phyloP scores from a whole-genome alignment of 2,797 vertebrate species.

The Sus cebifrons region DNA sequence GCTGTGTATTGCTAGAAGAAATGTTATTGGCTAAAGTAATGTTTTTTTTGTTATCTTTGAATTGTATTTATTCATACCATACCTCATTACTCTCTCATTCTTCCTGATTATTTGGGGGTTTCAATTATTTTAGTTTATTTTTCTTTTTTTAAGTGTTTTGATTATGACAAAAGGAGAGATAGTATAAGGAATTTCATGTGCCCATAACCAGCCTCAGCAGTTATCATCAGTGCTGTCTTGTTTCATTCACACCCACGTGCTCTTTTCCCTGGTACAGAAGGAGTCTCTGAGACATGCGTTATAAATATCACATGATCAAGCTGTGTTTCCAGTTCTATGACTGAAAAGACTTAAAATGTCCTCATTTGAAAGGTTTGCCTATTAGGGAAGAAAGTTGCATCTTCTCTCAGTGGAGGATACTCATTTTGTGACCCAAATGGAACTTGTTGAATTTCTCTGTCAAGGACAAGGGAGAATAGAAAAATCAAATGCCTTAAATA shows the following conservation, averaged over 20 bases:
- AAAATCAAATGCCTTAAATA: conserved; percentile 5
- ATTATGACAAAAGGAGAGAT: background rate
- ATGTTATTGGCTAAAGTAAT: background rate
- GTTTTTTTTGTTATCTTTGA: background rate
- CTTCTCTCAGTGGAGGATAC: background rate
- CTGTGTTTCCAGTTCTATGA: background rate
- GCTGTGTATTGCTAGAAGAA: background rate
- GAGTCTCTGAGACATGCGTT: background rate
- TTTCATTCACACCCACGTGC: background rate
- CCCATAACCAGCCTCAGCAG: background rate
- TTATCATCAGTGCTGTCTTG: background rate
- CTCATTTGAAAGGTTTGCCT: background rate
- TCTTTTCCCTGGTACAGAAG: background rate
- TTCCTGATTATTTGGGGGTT: background rate
- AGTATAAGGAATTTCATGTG: background rate
- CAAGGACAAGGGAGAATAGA: conserved; percentile 4
- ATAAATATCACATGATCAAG: background rate
- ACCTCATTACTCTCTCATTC: background rate
- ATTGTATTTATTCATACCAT: background rate
- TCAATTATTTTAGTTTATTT: background rate
- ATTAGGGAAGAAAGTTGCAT: background rate
- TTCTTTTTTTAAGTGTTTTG: background rate
- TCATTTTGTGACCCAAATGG: conserved; percentile 19
- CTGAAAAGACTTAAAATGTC: background rate
- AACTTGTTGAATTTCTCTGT: conserved; percentile 40